phyloP scores from a whole-genome alignment of 2,113 vertebrate species.

The Paratilapia polleni region DNA sequence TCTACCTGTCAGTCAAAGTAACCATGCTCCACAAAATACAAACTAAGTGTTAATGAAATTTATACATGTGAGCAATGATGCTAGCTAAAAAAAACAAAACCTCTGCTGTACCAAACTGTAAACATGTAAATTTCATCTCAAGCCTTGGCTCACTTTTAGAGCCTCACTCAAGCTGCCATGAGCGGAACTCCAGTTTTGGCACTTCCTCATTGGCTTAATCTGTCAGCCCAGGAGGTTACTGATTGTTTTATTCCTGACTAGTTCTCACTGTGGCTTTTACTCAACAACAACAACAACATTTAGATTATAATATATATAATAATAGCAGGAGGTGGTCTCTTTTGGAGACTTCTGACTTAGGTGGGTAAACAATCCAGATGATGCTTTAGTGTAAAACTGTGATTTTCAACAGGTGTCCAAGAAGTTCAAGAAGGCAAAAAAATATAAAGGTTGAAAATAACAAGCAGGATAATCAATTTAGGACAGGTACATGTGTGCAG shows the following conservation, averaged over 20 bases:
- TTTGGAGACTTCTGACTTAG: not conserved
- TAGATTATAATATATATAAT: not conserved
- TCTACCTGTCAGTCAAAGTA: not conserved
- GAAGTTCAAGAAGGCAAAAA: no score
- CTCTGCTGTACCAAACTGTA: not conserved
- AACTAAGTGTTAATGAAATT: not conserved
- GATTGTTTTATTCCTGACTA: not conserved
- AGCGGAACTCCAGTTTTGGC: not conserved
- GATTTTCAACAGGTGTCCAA: no score
- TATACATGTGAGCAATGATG: rapidly evolving
- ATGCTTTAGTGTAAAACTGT: no score
- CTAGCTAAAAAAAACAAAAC: not conserved
- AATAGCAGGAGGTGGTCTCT: not conserved
- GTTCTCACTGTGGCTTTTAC: not conserved
- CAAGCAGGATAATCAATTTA: no score
- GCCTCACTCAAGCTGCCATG: not conserved
- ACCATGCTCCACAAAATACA: not conserved
- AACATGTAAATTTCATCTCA: rapidly evolving
- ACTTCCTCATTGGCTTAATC: not conserved
- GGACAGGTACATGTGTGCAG: not conserved
- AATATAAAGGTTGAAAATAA: no score
- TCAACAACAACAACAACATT: not conserved
- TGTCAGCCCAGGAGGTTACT: not conserved
- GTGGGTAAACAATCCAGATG: not conserved
- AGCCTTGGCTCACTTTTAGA: not conserved